A percentile compares a stretch with the other conserved stretches of the same genome.
Conservation (phyloP, 2,797 vertebrate species). For the Typhlichthys eigenmanni region DNA sequence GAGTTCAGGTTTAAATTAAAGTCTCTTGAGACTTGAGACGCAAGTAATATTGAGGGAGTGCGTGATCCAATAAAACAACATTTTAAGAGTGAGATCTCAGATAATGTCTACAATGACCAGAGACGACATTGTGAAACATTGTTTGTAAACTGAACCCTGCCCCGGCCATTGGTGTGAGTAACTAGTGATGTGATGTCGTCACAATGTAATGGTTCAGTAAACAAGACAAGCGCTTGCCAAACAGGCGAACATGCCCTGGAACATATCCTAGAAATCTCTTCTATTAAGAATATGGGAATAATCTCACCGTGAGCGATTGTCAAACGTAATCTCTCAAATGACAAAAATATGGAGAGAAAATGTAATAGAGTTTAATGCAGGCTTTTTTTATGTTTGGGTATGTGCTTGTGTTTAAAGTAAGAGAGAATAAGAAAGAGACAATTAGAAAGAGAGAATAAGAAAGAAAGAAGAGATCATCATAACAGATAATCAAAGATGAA, state of each 20-base stretch:
- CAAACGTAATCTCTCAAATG: conserved; percentile 17
- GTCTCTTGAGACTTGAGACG: too few species aligned
- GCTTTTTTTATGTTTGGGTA: conserved; percentile 5
- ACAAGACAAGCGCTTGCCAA: conserved; percentile 47
- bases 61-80: conserved; percentile 1
- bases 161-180: conserved; percentile 57
- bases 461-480: too few species aligned
- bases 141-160: conserved; percentile 69
- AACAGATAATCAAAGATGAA: neutral
- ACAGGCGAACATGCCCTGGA: conserved; percentile 69
- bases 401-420: conserved; percentile 9
- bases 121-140: conserved; percentile 64
- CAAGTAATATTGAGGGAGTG: too few species aligned
- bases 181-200: conserved; percentile 47
- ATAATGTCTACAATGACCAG: conserved; percentile 20
- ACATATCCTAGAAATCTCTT: conserved; percentile 69
- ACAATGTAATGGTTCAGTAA: conserved; percentile 45
- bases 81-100: conserved; percentile 8
- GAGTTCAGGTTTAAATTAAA: too few species aligned
- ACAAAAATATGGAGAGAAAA: conserved; percentile 28
- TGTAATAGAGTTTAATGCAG: conserved; percentile 4
- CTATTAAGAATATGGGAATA: conserved; percentile 30
- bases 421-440: neutral
- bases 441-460: neutral
- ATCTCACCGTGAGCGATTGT: conserved; percentile 28